A percentile compares a stretch with the other conserved stretches of the same genome.
Conservation (phyloP, 2,113 vertebrate species). For the Eidolon helvum region DNA sequence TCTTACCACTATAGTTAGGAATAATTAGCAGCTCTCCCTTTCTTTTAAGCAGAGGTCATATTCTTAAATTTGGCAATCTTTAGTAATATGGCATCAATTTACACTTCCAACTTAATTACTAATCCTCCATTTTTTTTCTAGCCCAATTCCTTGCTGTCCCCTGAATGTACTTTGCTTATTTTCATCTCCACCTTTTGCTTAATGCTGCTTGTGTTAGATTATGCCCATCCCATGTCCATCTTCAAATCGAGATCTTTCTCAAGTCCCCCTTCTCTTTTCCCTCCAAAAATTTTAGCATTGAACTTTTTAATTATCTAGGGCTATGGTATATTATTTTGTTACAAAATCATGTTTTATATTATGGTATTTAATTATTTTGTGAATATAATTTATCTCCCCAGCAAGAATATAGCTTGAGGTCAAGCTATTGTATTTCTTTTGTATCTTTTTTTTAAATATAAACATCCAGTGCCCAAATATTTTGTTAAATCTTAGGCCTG, state of each 20-base stretch:
- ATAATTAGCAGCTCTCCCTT: background rate
- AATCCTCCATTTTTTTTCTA: slow-evolving; percentile 1
- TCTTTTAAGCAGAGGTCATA: background rate
- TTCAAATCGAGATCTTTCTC: slow-evolving; percentile 17
- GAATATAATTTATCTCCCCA: background rate
- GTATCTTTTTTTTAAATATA: background rate
- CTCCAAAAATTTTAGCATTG: slow-evolving; percentile 29
- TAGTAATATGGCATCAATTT: background rate
- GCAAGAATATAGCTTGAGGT: slow-evolving; percentile 8
- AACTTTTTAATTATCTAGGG: background rate
- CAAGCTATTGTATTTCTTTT: background rate
- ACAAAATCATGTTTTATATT: background rate
- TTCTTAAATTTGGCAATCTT: background rate
- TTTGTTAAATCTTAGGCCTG: slow-evolving; percentile 29
- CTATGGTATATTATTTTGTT: background rate
- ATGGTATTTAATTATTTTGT: slow-evolving; percentile 14
- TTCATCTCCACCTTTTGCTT: background rate
- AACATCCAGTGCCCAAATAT: background rate
- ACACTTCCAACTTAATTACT: slow-evolving; percentile 9
- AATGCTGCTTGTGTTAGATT: background rate
- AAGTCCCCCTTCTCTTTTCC: background rate
- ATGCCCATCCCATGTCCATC: background rate
- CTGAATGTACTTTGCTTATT: background rate
- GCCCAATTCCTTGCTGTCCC: background rate
- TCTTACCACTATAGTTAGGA: background rate